A percentile compares a stretch with the other conserved stretches of the same genome.
Conservation (phyloP, 1,140 invertebrate genomes). For the Grapholita molesta region DNA sequence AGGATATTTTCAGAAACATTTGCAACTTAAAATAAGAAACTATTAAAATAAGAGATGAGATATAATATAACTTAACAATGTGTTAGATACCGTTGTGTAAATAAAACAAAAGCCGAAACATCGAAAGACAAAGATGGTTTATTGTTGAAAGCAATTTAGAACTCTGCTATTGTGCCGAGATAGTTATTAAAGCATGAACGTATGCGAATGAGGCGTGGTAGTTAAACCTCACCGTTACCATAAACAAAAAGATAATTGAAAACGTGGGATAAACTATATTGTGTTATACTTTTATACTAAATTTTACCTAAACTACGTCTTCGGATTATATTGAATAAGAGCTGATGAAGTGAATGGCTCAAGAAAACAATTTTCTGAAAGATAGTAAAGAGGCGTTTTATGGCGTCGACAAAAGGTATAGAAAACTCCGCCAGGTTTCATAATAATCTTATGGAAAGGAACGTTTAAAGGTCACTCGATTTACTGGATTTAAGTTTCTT, state of each 20-base stretch:
- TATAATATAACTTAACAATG: background rate
- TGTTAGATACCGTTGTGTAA: background rate
- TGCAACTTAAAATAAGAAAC: background rate
- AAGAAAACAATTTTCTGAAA: background rate
- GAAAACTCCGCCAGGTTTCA: background rate
- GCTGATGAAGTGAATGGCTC: background rate
- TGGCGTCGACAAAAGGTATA: background rate
- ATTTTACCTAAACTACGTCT: constrained; percentile 21
- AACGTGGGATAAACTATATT: constrained; percentile 30
- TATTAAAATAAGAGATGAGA: background rate
- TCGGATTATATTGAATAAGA: constrained; percentile 17
- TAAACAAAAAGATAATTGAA: constrained; percentile 43
- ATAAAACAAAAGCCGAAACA: background rate
- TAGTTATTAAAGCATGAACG: background rate
- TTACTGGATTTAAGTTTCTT: no score
- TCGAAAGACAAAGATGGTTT: background rate
- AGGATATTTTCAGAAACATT: background rate
- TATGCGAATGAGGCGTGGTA: constrained; percentile 12
- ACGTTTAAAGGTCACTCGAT: no score
- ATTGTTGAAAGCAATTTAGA: background rate
- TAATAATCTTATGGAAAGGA: background rate
- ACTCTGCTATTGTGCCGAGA: background rate
- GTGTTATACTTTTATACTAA: constrained; percentile 19
- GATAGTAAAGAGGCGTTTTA: background rate
- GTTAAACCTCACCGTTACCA: constrained; percentile 32